phyloP scores from a whole-genome alignment of 1,140 invertebrate genomes.

The Episyrphus balteatus region DNA sequence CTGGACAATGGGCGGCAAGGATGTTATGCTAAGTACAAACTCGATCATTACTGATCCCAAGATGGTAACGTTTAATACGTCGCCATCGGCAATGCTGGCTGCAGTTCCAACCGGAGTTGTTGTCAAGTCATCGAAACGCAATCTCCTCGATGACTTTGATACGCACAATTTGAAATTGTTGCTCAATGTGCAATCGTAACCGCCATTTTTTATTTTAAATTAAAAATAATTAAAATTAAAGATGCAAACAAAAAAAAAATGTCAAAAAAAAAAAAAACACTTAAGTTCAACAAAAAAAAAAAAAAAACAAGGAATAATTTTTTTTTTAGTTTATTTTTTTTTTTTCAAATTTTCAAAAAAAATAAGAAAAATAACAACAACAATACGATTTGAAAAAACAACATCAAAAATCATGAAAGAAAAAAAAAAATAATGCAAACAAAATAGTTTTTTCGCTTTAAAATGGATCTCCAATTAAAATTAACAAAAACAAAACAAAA shows the following conservation, averaged over 20 bases:
- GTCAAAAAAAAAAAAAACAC: constrained; percentile 1
- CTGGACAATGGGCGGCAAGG: constrained; percentile 38
- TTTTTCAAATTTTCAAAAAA: too few species aligned
- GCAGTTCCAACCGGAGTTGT: constrained; percentile 5
- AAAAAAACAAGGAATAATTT: background rate
- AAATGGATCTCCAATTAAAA: too few species aligned
- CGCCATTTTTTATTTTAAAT: background rate
- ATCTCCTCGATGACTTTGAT: constrained; percentile 34
- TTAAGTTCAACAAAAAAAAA: too few species aligned
- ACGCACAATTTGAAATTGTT: constrained; percentile 41
- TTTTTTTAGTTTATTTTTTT: background rate
- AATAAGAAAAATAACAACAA: too few species aligned
- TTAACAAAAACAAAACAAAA: too few species aligned
- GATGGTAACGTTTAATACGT: background rate
- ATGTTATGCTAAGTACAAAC: constrained; percentile 4
- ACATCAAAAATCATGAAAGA: too few species aligned
- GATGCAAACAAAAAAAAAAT: constrained; percentile 3
- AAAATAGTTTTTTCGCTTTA: too few species aligned
- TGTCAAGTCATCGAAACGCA: constrained; percentile 31
- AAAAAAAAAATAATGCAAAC: too few species aligned
- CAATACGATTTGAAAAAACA: too few species aligned
- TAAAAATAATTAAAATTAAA: constrained; percentile 1
- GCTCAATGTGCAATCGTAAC: constrained; percentile 44
- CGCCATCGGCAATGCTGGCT: constrained; percentile 1
- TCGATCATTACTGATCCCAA: background rate